Conservation (phyloP, 1,140 invertebrate species). For the Doryteuthis pealeii region DNA sequence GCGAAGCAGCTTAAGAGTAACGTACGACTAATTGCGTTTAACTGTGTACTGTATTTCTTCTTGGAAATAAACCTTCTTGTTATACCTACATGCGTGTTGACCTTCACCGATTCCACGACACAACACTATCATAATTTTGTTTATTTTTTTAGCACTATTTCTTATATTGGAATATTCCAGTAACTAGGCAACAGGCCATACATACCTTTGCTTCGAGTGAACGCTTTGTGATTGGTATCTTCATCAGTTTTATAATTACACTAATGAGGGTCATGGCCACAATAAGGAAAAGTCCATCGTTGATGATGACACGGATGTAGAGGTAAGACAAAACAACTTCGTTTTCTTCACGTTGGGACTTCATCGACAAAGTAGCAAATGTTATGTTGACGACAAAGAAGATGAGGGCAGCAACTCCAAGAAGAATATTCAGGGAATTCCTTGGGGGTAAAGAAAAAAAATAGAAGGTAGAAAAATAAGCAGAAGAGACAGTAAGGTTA, state of each 20-base stretch:
- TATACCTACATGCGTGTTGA: too few species aligned
- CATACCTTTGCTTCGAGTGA: slow-evolving; percentile 58
- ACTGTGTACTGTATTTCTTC: too few species aligned
- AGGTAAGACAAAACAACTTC: slow-evolving; percentile 34
- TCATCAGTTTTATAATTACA: slow-evolving; percentile 55
- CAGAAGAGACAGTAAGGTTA: not conserved
- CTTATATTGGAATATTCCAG: too few species aligned
- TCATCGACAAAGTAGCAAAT: slow-evolving; percentile 43
- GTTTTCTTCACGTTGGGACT: slow-evolving; percentile 27
- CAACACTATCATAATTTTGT: too few species aligned
- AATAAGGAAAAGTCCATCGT: slow-evolving; percentile 56
- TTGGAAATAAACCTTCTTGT: too few species aligned
- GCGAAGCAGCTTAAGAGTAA: too few species aligned
- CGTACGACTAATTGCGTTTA: too few species aligned
- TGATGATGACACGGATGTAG: slow-evolving; percentile 51
- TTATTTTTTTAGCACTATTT: too few species aligned
- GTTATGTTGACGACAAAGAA: slow-evolving; percentile 53
- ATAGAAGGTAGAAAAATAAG: not conserved
- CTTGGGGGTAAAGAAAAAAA: slow-evolving; percentile 29
- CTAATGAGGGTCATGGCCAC: slow-evolving; percentile 48
- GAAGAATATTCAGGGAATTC: slow-evolving; percentile 35
- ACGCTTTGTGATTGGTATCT: slow-evolving; percentile 48
- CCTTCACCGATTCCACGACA: too few species aligned
- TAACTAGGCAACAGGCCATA: not conserved
- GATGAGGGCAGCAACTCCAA: slow-evolving; percentile 43